A percentile compares a stretch with the other conserved stretches of the same genome.
Evolutionary conservation across 1,140 invertebrate species (phyloP).

Genomic region (Steinernema feltiae): DNA sequence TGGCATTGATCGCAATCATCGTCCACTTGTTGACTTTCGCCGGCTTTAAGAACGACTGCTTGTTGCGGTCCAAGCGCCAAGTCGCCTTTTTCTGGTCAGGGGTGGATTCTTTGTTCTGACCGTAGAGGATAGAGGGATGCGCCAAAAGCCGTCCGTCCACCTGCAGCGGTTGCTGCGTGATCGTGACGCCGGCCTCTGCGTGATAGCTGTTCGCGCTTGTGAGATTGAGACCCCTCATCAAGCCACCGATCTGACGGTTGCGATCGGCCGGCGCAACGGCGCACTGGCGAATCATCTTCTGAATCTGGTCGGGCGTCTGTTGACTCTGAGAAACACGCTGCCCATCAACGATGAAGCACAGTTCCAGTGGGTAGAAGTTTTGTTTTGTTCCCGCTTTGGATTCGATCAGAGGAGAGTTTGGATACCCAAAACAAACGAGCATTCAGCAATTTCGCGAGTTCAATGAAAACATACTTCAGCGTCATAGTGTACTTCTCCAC

Average conservation of each 20-base stretch:
- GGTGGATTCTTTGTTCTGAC: background rate
- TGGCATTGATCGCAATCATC: background rate
- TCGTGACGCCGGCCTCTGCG: background rate
- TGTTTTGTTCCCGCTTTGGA: background rate
- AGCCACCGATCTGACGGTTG: background rate
- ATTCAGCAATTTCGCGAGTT: background rate
- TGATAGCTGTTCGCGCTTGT: slow-evolving; percentile 1
- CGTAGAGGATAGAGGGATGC: background rate
- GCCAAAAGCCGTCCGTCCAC: slow-evolving; percentile 16
- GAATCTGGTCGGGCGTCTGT: slow-evolving; percentile 26
- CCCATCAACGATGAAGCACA: slow-evolving; percentile 17
- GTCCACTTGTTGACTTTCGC: background rate
- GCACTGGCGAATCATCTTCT: slow-evolving; percentile 21
- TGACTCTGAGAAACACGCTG: slow-evolving; percentile 20
- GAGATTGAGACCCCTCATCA: background rate
- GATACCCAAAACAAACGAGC: background rate
- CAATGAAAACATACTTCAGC: background rate
- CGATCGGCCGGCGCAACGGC: slow-evolving; percentile 11
- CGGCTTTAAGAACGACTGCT: background rate
- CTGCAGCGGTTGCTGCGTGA: background rate
- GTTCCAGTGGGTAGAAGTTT: slow-evolving; percentile 22
- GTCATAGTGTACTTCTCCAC: background rate
- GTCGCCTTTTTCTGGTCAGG: background rate
- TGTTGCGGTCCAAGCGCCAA: background rate
- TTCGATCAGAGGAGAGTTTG: slow-evolving; percentile 10